These are phyloP conservation scores for Notothenia rossii DNA, from an alignment of 2,113 vertebrate species.

Conservation along the genomic window DNA sequence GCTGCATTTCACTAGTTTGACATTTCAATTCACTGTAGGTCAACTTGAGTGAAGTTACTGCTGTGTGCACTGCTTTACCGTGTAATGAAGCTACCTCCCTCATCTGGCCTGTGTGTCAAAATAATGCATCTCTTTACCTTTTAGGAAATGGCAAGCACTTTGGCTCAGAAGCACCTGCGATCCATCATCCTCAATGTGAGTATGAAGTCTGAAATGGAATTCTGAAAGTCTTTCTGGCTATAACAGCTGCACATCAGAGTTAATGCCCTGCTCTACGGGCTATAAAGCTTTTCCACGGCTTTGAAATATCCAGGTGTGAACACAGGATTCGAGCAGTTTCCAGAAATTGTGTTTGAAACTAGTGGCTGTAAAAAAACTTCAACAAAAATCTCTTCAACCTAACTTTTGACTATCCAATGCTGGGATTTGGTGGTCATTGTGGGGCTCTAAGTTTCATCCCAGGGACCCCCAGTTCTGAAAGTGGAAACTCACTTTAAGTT, in stretches of 20 bases:
- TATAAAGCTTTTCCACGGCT: not conserved
- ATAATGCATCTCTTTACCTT: slow-evolving; percentile 41
- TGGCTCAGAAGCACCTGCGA: slow-evolving; percentile 97
- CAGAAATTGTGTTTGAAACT: not conserved
- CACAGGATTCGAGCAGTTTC: slow-evolving; percentile 2
- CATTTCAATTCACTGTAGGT: not conserved
- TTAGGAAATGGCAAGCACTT: slow-evolving; percentile 96
- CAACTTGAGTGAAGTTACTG: not conserved
- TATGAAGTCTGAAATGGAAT: slow-evolving; percentile 54
- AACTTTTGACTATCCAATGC: not conserved
- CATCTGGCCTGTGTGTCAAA: slow-evolving; percentile 19
- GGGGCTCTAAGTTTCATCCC: not conserved
- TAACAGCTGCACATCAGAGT: not conserved
- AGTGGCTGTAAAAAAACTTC: not conserved
- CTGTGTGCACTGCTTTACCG: not conserved
- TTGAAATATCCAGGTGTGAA: slow-evolving; percentile 6
- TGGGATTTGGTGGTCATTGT: not conserved
- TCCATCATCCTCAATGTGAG: slow-evolving; percentile 98
- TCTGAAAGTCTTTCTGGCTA: not conserved
- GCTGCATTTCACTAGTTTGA: slow-evolving; percentile 17
- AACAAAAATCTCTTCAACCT: not conserved
- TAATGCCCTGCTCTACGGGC: not conserved
- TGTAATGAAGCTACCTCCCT: slow-evolving; percentile 23
- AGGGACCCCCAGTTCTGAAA: slow-evolving; percentile 22
- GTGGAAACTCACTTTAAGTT: not conserved